Base-by-base conservation (phyloP, 2,888 invertebrate genomes). In the Macrosoma leucophasiata region DNA sequence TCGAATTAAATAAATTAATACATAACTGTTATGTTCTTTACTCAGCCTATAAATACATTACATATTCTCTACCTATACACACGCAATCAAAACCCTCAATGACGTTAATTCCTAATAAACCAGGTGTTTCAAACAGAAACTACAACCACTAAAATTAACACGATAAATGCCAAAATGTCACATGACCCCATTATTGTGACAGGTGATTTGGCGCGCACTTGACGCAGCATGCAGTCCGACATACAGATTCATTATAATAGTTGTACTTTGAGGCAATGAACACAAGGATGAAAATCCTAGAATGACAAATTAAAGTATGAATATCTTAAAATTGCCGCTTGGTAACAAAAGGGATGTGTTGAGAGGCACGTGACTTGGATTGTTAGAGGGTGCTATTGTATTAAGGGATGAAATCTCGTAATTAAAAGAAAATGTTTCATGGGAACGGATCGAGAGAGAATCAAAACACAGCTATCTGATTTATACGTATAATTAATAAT, bases 281-380 rank as follows among this genome's bases (percentile, higher is more conserved):
- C 1, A 12, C 26, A 40, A 32, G 33, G 32, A 26, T 23, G 5
- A 39, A 24, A 29, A 18, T 20, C 6, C n/a, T n/a, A n/a, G 21
- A 27, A 11, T 7, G 8, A 3, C 11, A 3, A 24, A 9, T 22
- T 43, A 24, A 31, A 17, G 19, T n/a, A n/a, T n/a, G n/a, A n/a
- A n/a, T n/a, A n/a, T n/a, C n/a, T n/a, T n/a, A n/a, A n/a, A n/a
- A n/a, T n/a, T n/a, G n/a, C n/a, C n/a, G n/a, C n/a, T 35, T 36
- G 48, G 37, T 43, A 55, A 73, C 57, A 69, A 65, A 50, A 43
- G 59, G 53, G 53, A 48, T 49, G 51, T 54, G 53, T 50, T 24
- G 45, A 55, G 47, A 43, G 66, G 39, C 74, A 70, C 76, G 76
- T 65, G 76, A 53, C 73, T 52, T 37, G 55, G 52, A 65, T 69